Evolutionary conservation across 1,140 invertebrate genomes (phyloP), one percentile per base, ranked within the genome.

Genomic region (Drosophila tristis): DNA sequence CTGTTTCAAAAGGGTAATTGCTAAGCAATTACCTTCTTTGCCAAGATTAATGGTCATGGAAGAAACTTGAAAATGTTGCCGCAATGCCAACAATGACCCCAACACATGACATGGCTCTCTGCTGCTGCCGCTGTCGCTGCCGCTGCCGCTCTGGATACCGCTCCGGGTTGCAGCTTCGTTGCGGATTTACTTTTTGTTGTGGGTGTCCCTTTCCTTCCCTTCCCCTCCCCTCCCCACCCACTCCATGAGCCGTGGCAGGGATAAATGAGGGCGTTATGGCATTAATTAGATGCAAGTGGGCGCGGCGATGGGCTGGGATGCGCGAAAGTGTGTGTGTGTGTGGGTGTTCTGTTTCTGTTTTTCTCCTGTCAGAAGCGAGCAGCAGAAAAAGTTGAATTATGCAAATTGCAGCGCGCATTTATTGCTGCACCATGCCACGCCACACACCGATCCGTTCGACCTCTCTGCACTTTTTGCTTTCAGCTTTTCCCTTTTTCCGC

Each of bases 11-110:
- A 84, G 82, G 82, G 82, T 87, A 87, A 87, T 87, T 87, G 84
- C 84, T 89, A 77, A 89, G 79, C 84, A 87, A 87, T 87, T 87
- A 87, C 84, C 84, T 76, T 76, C 66, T 78, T 67, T 26, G n/a
- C 35, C 13, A 4, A 31, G 16, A 87, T 85, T 85, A 85, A 85
- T 85, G 81, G 81, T 85, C 81, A 87, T 85, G 81, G 58, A 64
- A 74, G 68, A 59, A 74, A 74, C 70, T 72, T 72, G 70, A 81
- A 87, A 86, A 86, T 85, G 77, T 76, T 85, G 81, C 80, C 81
- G 80, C 80, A 86, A 80, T 85, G 81, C 81, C 74, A 86, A 85
- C 80, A 85, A 85, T 86, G 74, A 81, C 64, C 78, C 78, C 65
- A 51, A 77, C 58, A 78, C 79, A 78, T 58, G 62, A 74, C 71